These are phyloP conservation scores for Papilio elwesi DNA, from an alignment of 2,888 invertebrate genomes.

Conservation along the genomic window DNA sequence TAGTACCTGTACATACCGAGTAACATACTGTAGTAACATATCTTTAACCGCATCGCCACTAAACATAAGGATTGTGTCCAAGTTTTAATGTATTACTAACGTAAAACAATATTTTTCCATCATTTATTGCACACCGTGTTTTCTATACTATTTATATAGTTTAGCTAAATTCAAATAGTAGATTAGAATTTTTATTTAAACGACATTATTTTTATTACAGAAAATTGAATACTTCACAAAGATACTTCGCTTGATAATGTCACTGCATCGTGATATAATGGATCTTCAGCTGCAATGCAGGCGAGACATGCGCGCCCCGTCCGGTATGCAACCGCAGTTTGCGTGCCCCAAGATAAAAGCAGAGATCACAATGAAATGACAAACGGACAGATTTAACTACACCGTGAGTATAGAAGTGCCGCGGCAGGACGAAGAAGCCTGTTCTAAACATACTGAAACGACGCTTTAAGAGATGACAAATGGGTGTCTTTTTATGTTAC, in stretches of 20 bases:
- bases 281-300: conserved; percentile 68
- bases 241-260: conserved; percentile 76
- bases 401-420: conserved; percentile 56
- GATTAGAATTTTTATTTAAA: background rate
- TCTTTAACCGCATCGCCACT: too few species aligned
- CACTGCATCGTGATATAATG: conserved; percentile 75
- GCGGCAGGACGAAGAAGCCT: conserved; percentile 33
- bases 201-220: conserved; percentile 57
- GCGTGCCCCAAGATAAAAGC: conserved; percentile 65
- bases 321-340: conserved; percentile 38
- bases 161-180: too few species aligned
- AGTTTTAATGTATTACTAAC: too few species aligned
- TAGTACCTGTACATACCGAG: too few species aligned
- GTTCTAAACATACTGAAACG: conserved; percentile 21
- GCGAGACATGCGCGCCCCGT: conserved; percentile 50
- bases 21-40: too few species aligned
- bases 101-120: too few species aligned
- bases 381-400: conserved; percentile 53
- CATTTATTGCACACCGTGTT: too few species aligned
- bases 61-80: too few species aligned
- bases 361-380: conserved; percentile 75
- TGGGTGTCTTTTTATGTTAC: too few species aligned
- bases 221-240: conserved; percentile 78
- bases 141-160: too few species aligned
- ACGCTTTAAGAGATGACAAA: background rate